phyloP scores from a whole-genome alignment of 2,888 invertebrate genomes.

The Plagiodera versicolora region DNA sequence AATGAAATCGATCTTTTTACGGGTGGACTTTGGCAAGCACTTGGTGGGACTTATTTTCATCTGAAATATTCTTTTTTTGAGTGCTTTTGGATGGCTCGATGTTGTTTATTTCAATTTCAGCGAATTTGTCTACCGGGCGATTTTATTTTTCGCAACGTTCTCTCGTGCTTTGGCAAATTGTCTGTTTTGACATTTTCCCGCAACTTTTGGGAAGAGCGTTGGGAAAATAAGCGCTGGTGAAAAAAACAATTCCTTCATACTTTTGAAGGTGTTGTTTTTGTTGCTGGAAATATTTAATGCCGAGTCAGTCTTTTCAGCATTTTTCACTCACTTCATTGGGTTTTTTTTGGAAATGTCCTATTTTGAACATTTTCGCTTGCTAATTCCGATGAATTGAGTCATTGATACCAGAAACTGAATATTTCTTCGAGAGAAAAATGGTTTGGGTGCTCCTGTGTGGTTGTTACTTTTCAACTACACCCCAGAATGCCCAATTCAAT shows the following conservation, averaged over 20 bases:
- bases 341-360: slow-evolving; percentile 8
- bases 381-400: not conserved
- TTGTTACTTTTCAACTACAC: slow-evolving; percentile 5
- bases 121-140: not conserved
- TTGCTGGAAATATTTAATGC: not conserved
- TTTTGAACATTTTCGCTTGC: slow-evolving; percentile 12
- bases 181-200: slow-evolving; percentile 8
- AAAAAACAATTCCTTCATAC: not conserved
- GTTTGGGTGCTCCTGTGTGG: not conserved
- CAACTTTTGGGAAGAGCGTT: slow-evolving; percentile 7
- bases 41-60: not conserved
- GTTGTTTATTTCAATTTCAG: not conserved
- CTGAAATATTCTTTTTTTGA: not conserved
- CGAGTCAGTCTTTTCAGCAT: not conserved
- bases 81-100: too few relatives aligned
- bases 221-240: not conserved
- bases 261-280: not conserved
- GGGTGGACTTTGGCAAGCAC: not conserved
- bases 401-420: not conserved
- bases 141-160: slow-evolving; percentile 8
- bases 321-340: not conserved
- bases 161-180: slow-evolving; percentile 12
- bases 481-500: not conserved
- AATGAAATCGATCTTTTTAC: slow-evolving; percentile 10
- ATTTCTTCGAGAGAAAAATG: not conserved